Evolutionary conservation across 2,888 invertebrate genomes (phyloP), one percentile per base, ranked within the genome.

Genomic region (Nematopogon swammerdamellus): DNA sequence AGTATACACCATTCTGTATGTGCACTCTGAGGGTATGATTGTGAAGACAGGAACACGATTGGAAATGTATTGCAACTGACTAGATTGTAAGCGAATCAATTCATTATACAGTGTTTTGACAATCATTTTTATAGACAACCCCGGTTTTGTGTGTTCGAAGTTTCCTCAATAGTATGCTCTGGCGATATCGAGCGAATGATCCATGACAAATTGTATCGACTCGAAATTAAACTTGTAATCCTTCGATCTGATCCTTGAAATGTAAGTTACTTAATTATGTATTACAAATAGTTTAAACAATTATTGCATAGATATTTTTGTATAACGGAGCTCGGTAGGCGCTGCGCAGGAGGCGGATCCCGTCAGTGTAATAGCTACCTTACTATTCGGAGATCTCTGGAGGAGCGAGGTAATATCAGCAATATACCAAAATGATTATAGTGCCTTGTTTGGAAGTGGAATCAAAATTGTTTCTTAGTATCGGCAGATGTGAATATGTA

Each of bases 401-500:
- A 14, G 14, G 36, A 36, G 8, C 11, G 36, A 43, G 43, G 25
- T 6, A 18, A 17, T 72, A 73, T 76, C 79, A 77, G 79, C 79
- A 77, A 74, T 76, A 76, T 79, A 79, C 79, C 79, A 79, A 77
- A 77, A 72, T 60, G 68, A 71, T 20, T 43, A 68, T 67, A 73
- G 79, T 79, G 79, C 79, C 79, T 79, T 79, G 70, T 67, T 67
- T 62, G 74, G 70, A 64, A 65, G 62, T 63, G 66, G 63, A 58
- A 60, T 59, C 61, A 60, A 67, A 65, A 67, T 70, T 14, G 66
- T 68, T 53, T n/a, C n/a, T 61, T 65, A 69, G 70, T 68, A 71
- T 70, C 65, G 56, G 59, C 63, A 59, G 55, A 18, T 65, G 67
- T 63, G 62, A 64, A 65, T 62, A 63, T 61, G 60, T 61, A 61